These are phyloP conservation scores for Perca schrenkii DNA, from an alignment of 2,113 vertebrate species.

Conservation along the genomic window DNA sequence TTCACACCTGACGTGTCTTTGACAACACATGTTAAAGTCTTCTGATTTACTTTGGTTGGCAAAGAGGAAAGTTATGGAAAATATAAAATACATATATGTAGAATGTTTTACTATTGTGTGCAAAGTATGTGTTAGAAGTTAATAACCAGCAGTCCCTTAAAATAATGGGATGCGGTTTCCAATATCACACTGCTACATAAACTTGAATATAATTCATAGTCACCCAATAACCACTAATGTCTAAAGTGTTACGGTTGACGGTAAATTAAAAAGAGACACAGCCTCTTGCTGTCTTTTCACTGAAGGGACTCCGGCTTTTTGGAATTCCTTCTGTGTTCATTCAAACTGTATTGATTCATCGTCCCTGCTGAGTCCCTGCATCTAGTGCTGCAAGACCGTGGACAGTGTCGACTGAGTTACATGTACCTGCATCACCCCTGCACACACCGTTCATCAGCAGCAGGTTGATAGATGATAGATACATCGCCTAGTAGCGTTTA, in stretches of 20 bases:
- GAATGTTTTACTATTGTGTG: neutral
- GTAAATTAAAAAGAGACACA: neutral
- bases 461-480: neutral
- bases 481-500: neutral
- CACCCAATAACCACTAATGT: neutral
- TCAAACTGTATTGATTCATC: constrained; percentile 36
- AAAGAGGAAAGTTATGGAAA: neutral
- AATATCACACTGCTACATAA: neutral
- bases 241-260: neutral
- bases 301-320: neutral
- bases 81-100: neutral
- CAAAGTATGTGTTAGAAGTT: neutral
- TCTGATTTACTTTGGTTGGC: neutral
- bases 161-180: neutral
- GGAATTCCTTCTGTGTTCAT: constrained; percentile 11
- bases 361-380: constrained; percentile 29
- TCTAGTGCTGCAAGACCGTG: constrained; percentile 6
- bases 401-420: neutral
- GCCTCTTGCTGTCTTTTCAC: neutral
- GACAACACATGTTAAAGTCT: neutral
- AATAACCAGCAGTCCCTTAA: neutral
- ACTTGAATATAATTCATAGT: neutral
- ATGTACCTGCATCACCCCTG: neutral
- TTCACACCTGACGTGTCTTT: neutral
- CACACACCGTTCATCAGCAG: neutral